phyloP scores from a whole-genome alignment of 2,888 invertebrate genomes.

The Thysanoteuthis rhombus region DNA sequence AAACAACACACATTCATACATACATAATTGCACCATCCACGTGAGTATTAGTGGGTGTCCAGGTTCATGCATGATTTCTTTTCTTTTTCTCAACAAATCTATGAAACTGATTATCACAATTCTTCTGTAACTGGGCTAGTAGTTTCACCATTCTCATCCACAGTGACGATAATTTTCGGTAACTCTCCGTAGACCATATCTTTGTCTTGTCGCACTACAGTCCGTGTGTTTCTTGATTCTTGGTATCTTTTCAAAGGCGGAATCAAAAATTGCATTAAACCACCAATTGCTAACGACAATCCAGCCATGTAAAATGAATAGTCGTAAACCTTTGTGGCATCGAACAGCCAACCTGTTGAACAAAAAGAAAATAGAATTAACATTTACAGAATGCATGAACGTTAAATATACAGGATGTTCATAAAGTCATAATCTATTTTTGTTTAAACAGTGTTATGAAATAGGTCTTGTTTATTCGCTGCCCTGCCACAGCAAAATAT shows the following conservation, averaged over 20 bases:
- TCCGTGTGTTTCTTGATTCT: background rate
- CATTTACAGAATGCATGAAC: background rate
- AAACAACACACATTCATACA: background rate
- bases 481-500: no score
- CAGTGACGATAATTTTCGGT: background rate
- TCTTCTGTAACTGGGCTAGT: background rate
- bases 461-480: no score
- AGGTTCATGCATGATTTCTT: background rate
- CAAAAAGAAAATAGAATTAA: slow-evolving; percentile 17
- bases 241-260: slow-evolving; percentile 50
- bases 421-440: no score
- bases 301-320: slow-evolving; percentile 91
- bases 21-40: background rate
- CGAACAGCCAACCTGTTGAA: slow-evolving; percentile 83
- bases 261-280: slow-evolving; percentile 83
- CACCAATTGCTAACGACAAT: slow-evolving; percentile 84
- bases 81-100: background rate
- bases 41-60: background rate
- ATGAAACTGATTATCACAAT: background rate
- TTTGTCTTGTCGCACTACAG: background rate
- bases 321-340: slow-evolving; percentile 80
- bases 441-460: no score
- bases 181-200: background rate
- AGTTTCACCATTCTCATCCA: background rate
- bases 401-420: background rate